A percentile compares a stretch with the other conserved stretches of the same genome.
These are phyloP conservation scores for Pollenia angustigena DNA, from an alignment of 2,888 invertebrate species.

Conservation along the genomic window DNA sequence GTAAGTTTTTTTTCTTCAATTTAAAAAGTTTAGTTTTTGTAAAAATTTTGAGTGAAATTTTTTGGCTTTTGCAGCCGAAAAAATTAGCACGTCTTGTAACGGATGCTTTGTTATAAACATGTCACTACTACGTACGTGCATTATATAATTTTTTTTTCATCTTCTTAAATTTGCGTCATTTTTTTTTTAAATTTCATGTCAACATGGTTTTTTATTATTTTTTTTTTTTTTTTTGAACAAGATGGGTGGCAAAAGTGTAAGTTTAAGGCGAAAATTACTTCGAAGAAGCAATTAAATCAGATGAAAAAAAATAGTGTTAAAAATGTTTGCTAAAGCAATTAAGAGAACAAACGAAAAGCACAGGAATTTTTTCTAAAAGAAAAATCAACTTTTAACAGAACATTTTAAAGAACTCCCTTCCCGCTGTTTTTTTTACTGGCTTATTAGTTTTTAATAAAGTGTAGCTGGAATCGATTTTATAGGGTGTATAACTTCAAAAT, in stretches of 20 bases:
- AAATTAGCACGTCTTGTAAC: conserved; percentile 70
- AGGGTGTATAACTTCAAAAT: no score
- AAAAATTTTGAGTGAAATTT: conserved; percentile 22
- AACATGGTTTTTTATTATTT: conserved; percentile 34
- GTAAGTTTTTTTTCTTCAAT: background rate
- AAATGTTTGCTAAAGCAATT: background rate
- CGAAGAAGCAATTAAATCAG: conserved; percentile 16
- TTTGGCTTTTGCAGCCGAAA: conserved; percentile 33
- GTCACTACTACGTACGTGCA: conserved; percentile 53
- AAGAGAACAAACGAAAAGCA: background rate
- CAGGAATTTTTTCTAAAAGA: background rate
- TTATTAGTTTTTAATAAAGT: no score
- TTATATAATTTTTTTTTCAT: conserved; percentile 48
- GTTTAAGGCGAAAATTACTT: conserved; percentile 30
- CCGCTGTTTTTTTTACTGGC: no score
- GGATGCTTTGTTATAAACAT: conserved; percentile 65
- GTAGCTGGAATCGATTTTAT: no score
- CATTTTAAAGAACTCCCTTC: no score
- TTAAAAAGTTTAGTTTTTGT: background rate
- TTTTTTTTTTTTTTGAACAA: conserved; percentile 5
- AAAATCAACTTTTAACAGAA: no score
- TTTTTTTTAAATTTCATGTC: conserved; percentile 43
- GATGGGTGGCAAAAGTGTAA: conserved; percentile 48
- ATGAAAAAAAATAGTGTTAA: background rate
- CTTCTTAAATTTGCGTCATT: background rate